Conservation (phyloP, 1,140 invertebrate species). For the Spodoptera frugiperda region DNA sequence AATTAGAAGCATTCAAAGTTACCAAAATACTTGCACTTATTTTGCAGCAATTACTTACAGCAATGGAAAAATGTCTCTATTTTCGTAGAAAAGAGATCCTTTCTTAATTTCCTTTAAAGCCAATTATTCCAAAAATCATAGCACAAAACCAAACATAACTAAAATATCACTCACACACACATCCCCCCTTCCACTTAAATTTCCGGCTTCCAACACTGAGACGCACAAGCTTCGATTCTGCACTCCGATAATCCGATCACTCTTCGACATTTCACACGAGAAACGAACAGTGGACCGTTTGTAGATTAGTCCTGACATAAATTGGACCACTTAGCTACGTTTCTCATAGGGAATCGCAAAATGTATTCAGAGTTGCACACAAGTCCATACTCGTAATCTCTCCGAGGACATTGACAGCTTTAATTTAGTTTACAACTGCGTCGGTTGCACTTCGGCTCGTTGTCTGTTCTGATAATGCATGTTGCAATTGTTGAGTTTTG, state of each 20-base stretch:
- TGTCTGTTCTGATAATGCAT: too few relatives aligned
- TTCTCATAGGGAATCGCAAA: slow-evolving; percentile 46
- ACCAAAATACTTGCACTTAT: too few relatives aligned
- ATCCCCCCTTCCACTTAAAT: slow-evolving; percentile 1
- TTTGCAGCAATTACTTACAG: too few relatives aligned
- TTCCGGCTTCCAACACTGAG: slow-evolving; percentile 30
- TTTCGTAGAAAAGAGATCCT: too few relatives aligned
- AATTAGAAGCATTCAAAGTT: too few relatives aligned
- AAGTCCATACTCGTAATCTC: neutral
- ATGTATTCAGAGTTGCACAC: slow-evolving; percentile 13
- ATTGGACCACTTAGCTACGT: slow-evolving; percentile 55
- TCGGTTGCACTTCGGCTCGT: too few relatives aligned
- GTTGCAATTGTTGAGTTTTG: too few relatives aligned
- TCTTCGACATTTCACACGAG: slow-evolving; percentile 57
- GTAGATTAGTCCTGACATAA: slow-evolving; percentile 58
- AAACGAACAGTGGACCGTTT: slow-evolving; percentile 53
- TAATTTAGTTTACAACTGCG: neutral
- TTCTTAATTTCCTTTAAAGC: too few relatives aligned
- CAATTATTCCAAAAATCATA: neutral
- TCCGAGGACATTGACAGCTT: slow-evolving; percentile 14
- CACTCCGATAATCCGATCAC: slow-evolving; percentile 59
- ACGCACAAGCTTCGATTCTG: neutral
- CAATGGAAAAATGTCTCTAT: too few relatives aligned
- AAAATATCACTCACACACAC: neutral
- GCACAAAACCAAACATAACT: neutral